A percentile compares a stretch with the other conserved stretches of the same genome.
phyloP scores from a whole-genome alignment of 2,888 invertebrate species.

The Conistra vaccinii region DNA sequence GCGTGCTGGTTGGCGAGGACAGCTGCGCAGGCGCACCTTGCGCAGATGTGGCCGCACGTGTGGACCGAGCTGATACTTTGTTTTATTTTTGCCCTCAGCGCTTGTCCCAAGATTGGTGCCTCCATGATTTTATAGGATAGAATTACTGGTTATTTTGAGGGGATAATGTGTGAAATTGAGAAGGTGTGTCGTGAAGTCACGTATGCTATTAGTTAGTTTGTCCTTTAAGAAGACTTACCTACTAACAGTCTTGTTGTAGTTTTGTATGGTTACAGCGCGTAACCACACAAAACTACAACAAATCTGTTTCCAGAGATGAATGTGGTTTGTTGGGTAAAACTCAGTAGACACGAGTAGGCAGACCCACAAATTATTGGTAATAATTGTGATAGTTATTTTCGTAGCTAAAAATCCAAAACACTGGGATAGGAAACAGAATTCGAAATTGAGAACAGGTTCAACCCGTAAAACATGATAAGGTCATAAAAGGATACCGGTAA shows the following conservation, averaged over 20 bases:
- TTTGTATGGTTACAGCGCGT: too few species aligned
- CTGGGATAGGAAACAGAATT: not conserved
- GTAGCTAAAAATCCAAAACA: not conserved
- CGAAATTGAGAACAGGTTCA: not conserved
- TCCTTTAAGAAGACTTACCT: too few species aligned
- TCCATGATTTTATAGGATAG: constrained; percentile 57
- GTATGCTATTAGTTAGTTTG: not conserved
- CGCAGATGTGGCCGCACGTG: constrained; percentile 83
- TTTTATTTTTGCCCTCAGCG: constrained; percentile 64
- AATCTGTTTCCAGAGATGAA: too few species aligned
- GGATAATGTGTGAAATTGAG: constrained; percentile 3
- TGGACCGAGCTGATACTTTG: constrained; percentile 65
- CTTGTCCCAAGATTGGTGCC: constrained; percentile 49
- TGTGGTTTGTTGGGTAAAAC: not conserved
- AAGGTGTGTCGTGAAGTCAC: not conserved
- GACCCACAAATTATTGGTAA: not conserved
- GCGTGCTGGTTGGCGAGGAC: constrained; percentile 63
- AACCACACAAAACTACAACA: too few species aligned
- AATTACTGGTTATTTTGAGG: constrained; percentile 29
- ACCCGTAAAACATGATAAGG: not conserved
- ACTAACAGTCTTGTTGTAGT: too few species aligned
- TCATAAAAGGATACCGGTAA: not conserved
- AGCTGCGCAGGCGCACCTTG: constrained; percentile 82
- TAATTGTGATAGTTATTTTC: not conserved
- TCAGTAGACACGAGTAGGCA: too few species aligned